phyloP scores from a whole-genome alignment of 2,888 invertebrate genomes.

The Xylota sylvarum region DNA sequence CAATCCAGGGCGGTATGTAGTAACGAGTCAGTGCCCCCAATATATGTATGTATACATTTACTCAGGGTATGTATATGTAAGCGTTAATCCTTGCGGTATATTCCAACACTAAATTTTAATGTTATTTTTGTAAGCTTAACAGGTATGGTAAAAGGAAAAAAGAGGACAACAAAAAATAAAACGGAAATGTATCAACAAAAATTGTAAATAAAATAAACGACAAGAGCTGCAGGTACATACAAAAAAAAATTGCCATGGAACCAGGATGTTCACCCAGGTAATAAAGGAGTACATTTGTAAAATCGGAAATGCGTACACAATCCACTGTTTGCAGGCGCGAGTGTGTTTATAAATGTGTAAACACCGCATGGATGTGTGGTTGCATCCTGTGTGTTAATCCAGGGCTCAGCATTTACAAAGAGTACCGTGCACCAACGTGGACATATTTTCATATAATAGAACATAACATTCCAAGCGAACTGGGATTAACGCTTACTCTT shows the following conservation, averaged over 20 bases:
- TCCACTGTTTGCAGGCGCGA: slow-evolving; percentile 42
- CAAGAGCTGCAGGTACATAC: not conserved
- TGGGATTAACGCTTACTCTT: slow-evolving; percentile 55
- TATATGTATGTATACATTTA: not conserved
- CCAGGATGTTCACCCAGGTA: slow-evolving; percentile 57
- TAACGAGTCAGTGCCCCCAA: slow-evolving; percentile 16
- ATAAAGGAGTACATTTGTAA: slow-evolving; percentile 45
- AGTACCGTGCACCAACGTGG: slow-evolving; percentile 25
- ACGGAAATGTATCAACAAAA: slow-evolving; percentile 26
- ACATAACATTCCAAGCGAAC: slow-evolving; percentile 50
- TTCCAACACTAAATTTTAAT: slow-evolving; percentile 67
- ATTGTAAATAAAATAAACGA: slow-evolving; percentile 9
- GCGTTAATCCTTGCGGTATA: slow-evolving; percentile 68
- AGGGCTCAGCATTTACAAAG: slow-evolving; percentile 48
- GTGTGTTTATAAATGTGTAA: slow-evolving; percentile 54
- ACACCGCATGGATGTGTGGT: slow-evolving; percentile 52
- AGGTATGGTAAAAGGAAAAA: not conserved
- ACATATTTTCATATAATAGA: slow-evolving; percentile 67
- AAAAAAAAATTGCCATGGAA: not conserved
- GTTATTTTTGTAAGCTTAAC: slow-evolving; percentile 40
- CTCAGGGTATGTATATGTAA: slow-evolving; percentile 30
- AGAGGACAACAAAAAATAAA: slow-evolving; percentile 1
- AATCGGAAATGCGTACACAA: slow-evolving; percentile 67
- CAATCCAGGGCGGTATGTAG: not conserved
- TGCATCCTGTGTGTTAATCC: slow-evolving; percentile 66